Conservation (phyloP, 2,888 invertebrate species). For the Drosophila infuscata region DNA sequence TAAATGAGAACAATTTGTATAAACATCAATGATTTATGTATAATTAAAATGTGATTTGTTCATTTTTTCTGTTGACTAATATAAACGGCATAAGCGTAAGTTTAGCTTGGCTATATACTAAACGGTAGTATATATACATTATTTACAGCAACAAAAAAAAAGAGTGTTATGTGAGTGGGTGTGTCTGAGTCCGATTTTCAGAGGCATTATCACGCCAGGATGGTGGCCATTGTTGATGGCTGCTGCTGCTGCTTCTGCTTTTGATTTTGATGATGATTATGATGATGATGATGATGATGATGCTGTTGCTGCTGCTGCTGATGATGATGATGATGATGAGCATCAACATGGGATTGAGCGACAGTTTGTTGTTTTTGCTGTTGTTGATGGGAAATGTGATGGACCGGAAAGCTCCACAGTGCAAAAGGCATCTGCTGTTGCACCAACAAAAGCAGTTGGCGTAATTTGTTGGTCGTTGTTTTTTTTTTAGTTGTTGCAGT, state of each 20-base stretch:
- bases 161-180: background rate
- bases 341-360: constrained; percentile 19
- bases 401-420: constrained; percentile 78
- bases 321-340: constrained; percentile 40
- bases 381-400: constrained; percentile 68
- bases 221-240: constrained; percentile 66
- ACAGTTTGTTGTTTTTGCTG: constrained; percentile 21
- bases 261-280: constrained; percentile 7
- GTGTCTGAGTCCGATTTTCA: constrained; percentile 37
- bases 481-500: constrained; percentile 38
- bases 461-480: constrained; percentile 78
- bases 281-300: constrained; percentile 15
- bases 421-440: constrained; percentile 79
- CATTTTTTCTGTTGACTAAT: constrained; percentile 16
- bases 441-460: constrained; percentile 77
- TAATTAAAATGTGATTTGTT: background rate
- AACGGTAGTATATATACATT: constrained; percentile 58
- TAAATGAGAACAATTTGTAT: background rate
- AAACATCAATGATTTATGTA: background rate
- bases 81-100: constrained; percentile 62
- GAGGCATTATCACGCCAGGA: constrained; percentile 72
- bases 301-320: constrained; percentile 3
- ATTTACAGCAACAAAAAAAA: constrained; percentile 43
- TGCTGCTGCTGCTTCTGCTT: constrained; percentile 22
- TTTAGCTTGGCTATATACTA: constrained; percentile 63